A percentile compares a stretch with the other conserved stretches of the same genome.
Evolutionary conservation across 2,113 vertebrate genomes (phyloP).

Genomic region (Lepus americanus): DNA sequence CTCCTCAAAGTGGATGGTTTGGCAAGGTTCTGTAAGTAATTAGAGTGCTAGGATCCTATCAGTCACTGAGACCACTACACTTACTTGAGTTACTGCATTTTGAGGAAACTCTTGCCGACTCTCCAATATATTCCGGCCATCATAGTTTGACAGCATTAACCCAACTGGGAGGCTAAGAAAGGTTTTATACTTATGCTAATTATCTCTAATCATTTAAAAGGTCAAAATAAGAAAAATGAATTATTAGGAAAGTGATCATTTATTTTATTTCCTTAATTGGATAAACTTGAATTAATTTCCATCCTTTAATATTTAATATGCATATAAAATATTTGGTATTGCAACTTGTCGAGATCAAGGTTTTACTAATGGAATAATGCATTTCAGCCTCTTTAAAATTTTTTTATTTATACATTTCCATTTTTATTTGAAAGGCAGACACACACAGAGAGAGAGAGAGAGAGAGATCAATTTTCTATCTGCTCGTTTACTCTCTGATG

Average conservation of each 20-base stretch:
- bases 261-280: conserved; percentile 51
- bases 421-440: no score
- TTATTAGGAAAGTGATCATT: conserved; percentile 44
- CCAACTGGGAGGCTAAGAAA: neutral
- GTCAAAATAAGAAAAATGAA: neutral
- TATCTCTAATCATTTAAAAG: conserved; percentile 27
- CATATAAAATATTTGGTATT: neutral
- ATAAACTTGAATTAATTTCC: conserved; percentile 59
- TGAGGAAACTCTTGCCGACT: neutral
- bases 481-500: no score
- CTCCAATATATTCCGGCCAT: neutral
- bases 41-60: neutral
- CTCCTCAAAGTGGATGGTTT: neutral
- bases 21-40: neutral
- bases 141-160: neutral
- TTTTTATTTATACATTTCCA: no score
- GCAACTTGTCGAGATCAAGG: conserved; percentile 45
- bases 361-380: conserved; percentile 34
- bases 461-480: no score
- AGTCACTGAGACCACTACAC: rapidly evolving
- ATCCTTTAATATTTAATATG: neutral
- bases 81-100: neutral
- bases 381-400: neutral
- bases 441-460: no score
- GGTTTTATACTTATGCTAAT: neutral